Percentiles rank a stretch among this genome's conserved stretches.
These are phyloP conservation scores for Halcyon badia DNA, from an alignment of 2,797 vertebrate species.

Conservation along the genomic window DNA sequence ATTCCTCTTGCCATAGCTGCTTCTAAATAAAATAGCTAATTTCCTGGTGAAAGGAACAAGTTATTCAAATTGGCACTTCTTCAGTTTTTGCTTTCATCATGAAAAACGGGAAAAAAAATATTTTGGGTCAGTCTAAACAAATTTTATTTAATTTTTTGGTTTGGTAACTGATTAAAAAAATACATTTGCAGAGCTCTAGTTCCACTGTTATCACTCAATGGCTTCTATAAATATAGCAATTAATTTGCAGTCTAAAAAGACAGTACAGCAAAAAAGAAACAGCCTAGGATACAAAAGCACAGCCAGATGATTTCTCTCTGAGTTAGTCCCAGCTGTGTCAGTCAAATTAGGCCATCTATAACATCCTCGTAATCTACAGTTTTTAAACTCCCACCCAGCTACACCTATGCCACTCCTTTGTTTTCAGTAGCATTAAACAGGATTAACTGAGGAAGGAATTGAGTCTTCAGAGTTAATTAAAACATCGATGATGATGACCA, in stretches of 20 bases:
- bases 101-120: background rate
- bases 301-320: background rate
- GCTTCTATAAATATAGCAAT: background rate
- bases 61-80: background rate
- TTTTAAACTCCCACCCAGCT: constrained; percentile 35
- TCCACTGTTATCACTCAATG: background rate
- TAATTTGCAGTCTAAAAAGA: background rate
- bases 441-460: constrained; percentile 6
- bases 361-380: background rate
- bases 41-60: background rate
- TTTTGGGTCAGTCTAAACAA: background rate
- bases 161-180: background rate
- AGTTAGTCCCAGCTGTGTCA: background rate
- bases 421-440: background rate
- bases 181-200: background rate
- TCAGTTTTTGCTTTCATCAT: background rate
- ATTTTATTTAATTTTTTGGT: background rate
- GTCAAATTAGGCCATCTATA: background rate
- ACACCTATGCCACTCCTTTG: constrained; percentile 37
- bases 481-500: background rate
- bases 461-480: constrained; percentile 26
- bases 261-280: background rate
- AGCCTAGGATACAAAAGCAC: background rate
- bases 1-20: background rate
- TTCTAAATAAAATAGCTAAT: background rate